These are phyloP conservation scores for Microctonus aethiopoides DNA, from an alignment of 2,888 invertebrate genomes.

Conservation along the genomic window DNA sequence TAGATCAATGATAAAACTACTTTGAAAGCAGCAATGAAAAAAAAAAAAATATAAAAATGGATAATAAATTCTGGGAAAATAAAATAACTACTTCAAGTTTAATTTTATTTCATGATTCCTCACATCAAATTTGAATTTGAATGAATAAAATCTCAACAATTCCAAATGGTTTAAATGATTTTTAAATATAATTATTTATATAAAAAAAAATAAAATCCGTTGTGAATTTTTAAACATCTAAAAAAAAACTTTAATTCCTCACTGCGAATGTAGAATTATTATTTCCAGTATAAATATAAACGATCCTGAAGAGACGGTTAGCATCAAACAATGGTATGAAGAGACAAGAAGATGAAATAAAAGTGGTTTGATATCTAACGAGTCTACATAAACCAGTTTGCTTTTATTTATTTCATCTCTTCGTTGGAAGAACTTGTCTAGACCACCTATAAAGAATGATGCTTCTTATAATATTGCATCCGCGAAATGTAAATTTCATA, in stretches of 20 bases:
- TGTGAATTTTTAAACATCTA: no score
- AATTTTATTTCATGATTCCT: no score
- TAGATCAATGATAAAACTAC: background rate
- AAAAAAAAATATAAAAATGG: background rate
- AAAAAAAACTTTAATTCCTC: no score
- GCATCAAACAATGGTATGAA: background rate
- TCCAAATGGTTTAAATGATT: background rate
- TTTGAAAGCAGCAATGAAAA: background rate
- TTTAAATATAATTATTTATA: background rate
- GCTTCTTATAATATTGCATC: conserved; percentile 16
- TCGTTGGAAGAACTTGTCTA: conserved; percentile 31
- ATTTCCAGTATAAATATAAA: background rate
- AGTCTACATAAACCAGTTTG: conserved; percentile 40
- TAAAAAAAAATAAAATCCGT: no score
- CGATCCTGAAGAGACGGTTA: background rate
- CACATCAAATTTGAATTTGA: no score
- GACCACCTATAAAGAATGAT: conserved; percentile 38
- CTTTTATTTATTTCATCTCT: background rate
- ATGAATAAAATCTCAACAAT: no score
- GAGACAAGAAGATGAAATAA: background rate
- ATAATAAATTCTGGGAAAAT: background rate
- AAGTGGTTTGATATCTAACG: conserved; percentile 41
- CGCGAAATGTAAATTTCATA: conserved; percentile 43
- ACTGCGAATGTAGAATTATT: no score
- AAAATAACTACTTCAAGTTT: no score